Conservation (phyloP, 2,797 vertebrate genomes). For the Adelosebastes latens region DNA sequence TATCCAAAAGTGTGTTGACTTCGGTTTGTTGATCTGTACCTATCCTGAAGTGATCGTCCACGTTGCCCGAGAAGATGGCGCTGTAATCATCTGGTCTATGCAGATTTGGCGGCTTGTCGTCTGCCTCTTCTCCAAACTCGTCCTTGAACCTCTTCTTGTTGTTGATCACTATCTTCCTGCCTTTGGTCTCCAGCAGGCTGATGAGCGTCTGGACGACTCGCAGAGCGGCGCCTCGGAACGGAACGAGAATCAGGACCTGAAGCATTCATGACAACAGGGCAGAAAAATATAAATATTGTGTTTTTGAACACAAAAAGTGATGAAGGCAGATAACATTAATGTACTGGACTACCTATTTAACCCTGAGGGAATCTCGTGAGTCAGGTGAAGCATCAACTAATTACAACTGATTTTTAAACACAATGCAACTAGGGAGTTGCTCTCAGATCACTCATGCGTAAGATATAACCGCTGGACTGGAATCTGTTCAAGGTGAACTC, state of each 20-base stretch:
- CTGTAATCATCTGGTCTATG: conserved; percentile 94
- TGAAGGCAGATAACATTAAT: background rate
- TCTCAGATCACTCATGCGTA: background rate
- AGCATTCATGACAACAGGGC: background rate
- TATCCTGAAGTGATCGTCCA: conserved; percentile 97
- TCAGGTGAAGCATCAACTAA: background rate
- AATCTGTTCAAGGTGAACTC: background rate
- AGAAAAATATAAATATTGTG: no score
- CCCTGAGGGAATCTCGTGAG: no score
- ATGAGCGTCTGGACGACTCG: conserved; percentile 89
- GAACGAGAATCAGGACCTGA: conserved; percentile 94
- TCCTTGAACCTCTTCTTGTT: conserved; percentile 96
- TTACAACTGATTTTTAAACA: background rate
- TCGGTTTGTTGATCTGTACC: conserved; percentile 73
- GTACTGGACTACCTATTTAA: background rate
- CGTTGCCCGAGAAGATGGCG: conserved; percentile 92
- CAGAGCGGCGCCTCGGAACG: conserved; percentile 90
- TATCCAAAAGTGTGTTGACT: background rate
- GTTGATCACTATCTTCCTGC: conserved; percentile 91
- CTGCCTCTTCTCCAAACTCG: conserved; percentile 88
- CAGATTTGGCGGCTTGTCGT: conserved; percentile 86
- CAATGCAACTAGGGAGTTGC: background rate
- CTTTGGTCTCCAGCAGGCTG: conserved; percentile 88
- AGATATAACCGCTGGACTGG: background rate
- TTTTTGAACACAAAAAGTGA: background rate